A percentile compares a stretch with the other conserved stretches of the same genome.
Conservation (phyloP, 2,113 vertebrate species). For the Stegastes partitus region DNA sequence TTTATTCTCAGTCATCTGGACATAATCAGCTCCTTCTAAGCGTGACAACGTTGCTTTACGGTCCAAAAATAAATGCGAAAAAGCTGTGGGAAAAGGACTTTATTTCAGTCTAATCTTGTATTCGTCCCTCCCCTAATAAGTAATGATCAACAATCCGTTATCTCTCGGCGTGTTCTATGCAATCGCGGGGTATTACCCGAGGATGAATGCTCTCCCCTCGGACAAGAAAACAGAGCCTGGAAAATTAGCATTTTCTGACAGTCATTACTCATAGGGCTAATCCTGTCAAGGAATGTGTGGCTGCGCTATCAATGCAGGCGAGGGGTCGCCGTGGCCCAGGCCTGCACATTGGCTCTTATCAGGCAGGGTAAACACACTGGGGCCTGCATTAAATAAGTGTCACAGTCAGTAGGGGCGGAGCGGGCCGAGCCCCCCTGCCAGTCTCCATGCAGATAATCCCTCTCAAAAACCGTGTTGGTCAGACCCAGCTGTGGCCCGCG, state of each 20-base stretch:
- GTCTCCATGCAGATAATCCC: slow-evolving; percentile 73
- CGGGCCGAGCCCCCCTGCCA: slow-evolving; percentile 49
- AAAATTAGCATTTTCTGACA: slow-evolving; percentile 82
- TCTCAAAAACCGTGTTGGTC: slow-evolving; percentile 57
- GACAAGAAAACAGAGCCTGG: slow-evolving; percentile 70
- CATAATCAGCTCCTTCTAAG: slow-evolving; percentile 7
- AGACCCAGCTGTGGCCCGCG: slow-evolving; percentile 70
- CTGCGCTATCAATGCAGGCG: slow-evolving; percentile 71
- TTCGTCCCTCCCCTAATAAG: slow-evolving; percentile 57
- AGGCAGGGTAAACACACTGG: slow-evolving; percentile 81
- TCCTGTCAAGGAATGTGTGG: slow-evolving; percentile 80
- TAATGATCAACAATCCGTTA: slow-evolving; percentile 73
- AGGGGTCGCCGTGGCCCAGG: slow-evolving; percentile 70
- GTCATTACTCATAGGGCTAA: slow-evolving; percentile 77
- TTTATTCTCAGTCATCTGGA: neutral
- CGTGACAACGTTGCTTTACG: slow-evolving; percentile 12
- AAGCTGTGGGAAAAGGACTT: slow-evolving; percentile 26
- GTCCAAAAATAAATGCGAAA: slow-evolving; percentile 23
- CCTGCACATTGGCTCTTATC: slow-evolving; percentile 82
- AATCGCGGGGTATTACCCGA: slow-evolving; percentile 64
- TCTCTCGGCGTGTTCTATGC: slow-evolving; percentile 65
- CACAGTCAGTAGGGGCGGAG: slow-evolving; percentile 73
- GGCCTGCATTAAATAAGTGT: slow-evolving; percentile 83
- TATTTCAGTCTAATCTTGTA: slow-evolving; percentile 39
- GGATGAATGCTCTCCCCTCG: slow-evolving; percentile 67